Evolutionary conservation across 2,888 invertebrate genomes (phyloP).

Genomic region (Fissipunctia ypsillon): DNA sequence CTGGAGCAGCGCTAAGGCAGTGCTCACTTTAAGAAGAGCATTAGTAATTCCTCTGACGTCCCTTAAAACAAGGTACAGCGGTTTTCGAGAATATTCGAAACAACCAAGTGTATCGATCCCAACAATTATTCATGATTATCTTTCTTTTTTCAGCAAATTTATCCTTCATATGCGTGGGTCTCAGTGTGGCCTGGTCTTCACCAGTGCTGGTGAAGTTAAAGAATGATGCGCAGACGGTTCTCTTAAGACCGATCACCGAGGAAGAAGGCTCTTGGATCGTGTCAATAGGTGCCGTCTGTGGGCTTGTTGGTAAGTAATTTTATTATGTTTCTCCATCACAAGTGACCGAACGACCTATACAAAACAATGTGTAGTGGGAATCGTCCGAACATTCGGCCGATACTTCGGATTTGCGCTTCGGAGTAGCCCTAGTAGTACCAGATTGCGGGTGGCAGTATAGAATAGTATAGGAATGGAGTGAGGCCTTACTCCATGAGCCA

Average conservation of each 20-base stretch:
- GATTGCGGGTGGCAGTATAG: not conserved
- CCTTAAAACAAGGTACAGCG: too few relatives aligned
- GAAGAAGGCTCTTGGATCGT: conserved; percentile 73
- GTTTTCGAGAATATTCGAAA: not conserved
- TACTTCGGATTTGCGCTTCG: too few relatives aligned
- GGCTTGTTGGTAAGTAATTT: conserved; percentile 40
- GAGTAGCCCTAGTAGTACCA: too few relatives aligned
- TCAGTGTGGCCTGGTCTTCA: conserved; percentile 70
- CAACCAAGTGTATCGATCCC: not conserved
- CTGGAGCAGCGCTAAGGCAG: too few relatives aligned
- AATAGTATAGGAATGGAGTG: not conserved
- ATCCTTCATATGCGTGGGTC: conserved; percentile 52
- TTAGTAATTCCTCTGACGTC: too few relatives aligned
- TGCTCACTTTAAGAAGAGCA: too few relatives aligned
- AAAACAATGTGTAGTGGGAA: too few relatives aligned
- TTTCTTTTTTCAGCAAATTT: conserved; percentile 31
- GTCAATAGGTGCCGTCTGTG: conserved; percentile 68
- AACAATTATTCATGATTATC: not conserved
- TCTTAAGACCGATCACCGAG: conserved; percentile 66
- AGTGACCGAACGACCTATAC: too few relatives aligned
- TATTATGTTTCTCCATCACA: not conserved
- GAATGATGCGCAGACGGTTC: conserved; percentile 60
- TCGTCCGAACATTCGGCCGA: too few relatives aligned
- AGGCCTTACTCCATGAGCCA: not conserved
- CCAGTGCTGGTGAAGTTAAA: conserved; percentile 75